Evolutionary conservation across 2,888 invertebrate genomes (phyloP).

Genomic region (Eupelmus urozonus): DNA sequence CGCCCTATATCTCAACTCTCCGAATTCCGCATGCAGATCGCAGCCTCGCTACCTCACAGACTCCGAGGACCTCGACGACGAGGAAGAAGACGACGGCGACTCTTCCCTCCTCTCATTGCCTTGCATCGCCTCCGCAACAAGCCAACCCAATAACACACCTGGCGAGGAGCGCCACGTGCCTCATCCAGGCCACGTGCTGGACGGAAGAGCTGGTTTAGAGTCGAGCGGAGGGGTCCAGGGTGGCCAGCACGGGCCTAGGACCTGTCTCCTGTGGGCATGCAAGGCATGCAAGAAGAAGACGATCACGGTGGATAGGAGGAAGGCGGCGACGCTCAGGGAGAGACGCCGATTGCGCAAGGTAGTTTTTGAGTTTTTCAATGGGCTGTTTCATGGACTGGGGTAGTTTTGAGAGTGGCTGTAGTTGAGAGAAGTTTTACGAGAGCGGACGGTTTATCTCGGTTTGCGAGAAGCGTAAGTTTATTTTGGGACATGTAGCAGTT

Average conservation of each 20-base stretch:
- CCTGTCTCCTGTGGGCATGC: conserved; percentile 97
- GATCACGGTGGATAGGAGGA: conserved; percentile 95
- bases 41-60: conserved; percentile 71
- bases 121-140: conserved; percentile 67
- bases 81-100: conserved; percentile 67
- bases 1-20: too few relatives aligned
- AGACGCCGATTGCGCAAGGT: conserved; percentile 95
- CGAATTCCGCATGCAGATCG: conserved; percentile 6
- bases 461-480: too few relatives aligned
- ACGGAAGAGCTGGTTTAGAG: conserved; percentile 65
- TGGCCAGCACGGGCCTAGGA: conserved; percentile 79
- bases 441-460: too few relatives aligned
- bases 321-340: conserved; percentile 97
- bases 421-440: too few relatives aligned
- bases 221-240: conserved; percentile 69
- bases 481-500: too few relatives aligned
- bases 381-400: too few relatives aligned
- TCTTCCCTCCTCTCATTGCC: conserved; percentile 73
- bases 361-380: too few relatives aligned
- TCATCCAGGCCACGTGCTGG: conserved; percentile 69
- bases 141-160: background rate
- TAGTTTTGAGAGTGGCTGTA: too few relatives aligned
- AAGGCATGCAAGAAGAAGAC: conserved; percentile 98
- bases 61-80: conserved; percentile 65
- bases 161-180: conserved; percentile 70